Evolutionary conservation across 2,113 vertebrate genomes (phyloP), one percentile per base, ranked within the genome.

Genomic region (Lipophrys pholis): DNA sequence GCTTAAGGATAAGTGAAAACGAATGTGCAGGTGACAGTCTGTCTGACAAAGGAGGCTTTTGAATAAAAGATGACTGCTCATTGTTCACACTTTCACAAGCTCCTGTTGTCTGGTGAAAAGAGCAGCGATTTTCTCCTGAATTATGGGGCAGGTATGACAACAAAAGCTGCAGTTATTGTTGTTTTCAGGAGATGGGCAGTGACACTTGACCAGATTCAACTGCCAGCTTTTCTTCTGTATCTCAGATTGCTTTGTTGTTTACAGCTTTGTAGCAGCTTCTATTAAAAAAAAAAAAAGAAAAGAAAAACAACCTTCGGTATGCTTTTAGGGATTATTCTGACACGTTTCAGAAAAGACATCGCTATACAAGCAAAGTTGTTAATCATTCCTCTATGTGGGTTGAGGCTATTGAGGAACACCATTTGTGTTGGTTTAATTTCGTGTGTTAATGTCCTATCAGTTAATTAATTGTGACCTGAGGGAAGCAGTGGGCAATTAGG

Each of bases 391-490:
- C 5, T 16, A 12, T n/a, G 8, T 39, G 5, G 51, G 39, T 17
- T 2, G 11, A 30, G 3, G 38, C 35, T 63, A 46, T 58, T 59
- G 59, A 53, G 35, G 11, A 45, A 21, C n/a, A 48, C 48, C 21
- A 15, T 41, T 12, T 0, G 39, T 42, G 45, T 65, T 48, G 11
- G 11, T 69, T 58, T 30, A 7, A 36, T 58, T 55, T 43, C 6
- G 35, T 42, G 11, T 61, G 39, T 21, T 10, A 45, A 46, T 7
- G 21, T 61, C 6, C 36, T 51, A 2, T 59, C 10, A 12, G 21
- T 58, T 66, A 57, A 84, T 76, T 73, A 49, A 67, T 55, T 41
- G 17, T 75, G 55, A 64, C 41, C 43, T 51, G 54, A 9, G 14
- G 60, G 6, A 54, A 48, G 39, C 40, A n/a, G 21, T 2, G 38